Percentiles rank a stretch among this genome's conserved stretches.
Evolutionary conservation across 2,888 invertebrate species (phyloP).

Genomic region (Strigamia transsilvanica): DNA sequence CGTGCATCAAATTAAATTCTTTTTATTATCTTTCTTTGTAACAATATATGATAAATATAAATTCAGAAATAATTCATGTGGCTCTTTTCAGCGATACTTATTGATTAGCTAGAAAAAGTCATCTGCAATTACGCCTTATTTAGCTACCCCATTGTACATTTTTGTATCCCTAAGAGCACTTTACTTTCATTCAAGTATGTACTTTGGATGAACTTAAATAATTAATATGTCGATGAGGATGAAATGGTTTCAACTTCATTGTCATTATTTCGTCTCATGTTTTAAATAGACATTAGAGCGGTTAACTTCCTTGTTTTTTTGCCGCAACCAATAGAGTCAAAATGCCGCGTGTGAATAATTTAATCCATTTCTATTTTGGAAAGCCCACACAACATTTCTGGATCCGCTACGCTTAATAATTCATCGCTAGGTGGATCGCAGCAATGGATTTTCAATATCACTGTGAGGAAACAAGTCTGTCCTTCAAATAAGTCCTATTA

Average conservation of each 20-base stretch:
- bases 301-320: neutral
- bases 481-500: neutral
- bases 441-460: neutral
- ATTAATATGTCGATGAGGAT: neutral
- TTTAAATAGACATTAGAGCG: neutral
- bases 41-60: no score
- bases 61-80: no score
- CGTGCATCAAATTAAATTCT: no score
- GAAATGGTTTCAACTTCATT: neutral
- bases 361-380: conserved; percentile 20
- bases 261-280: neutral
- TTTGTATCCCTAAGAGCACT: no score
- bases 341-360: conserved; percentile 4
- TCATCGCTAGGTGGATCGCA: neutral
- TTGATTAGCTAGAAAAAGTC: no score
- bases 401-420: neutral
- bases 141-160: no score
- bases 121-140: no score
- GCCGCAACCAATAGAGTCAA: neutral
- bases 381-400: neutral
- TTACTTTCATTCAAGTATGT: no score
- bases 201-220: neutral
- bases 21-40: no score
- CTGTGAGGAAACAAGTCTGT: neutral
- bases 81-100: no score